These are phyloP conservation scores for Priocnemis perturbator DNA, from an alignment of 2,888 invertebrate genomes.

Conservation along the genomic window DNA sequence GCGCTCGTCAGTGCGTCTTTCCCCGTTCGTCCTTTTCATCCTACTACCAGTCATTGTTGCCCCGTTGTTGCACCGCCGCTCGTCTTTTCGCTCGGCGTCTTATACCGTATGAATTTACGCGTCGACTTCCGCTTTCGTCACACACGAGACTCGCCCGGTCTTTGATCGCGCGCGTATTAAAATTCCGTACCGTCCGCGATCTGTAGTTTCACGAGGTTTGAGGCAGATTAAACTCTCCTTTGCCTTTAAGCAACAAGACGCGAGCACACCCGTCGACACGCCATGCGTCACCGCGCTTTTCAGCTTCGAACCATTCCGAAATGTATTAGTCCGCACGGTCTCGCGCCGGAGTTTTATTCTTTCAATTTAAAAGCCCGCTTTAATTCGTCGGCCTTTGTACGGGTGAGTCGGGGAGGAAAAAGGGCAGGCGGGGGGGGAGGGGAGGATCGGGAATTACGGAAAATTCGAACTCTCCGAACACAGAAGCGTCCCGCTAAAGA, in stretches of 20 bases:
- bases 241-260: neutral
- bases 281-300: neutral
- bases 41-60: constrained; percentile 66
- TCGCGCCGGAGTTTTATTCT: too few species aligned
- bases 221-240: too few species aligned
- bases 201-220: too few species aligned
- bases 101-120: constrained; percentile 40
- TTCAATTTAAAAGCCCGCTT: too few species aligned
- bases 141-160: neutral
- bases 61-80: constrained; percentile 56
- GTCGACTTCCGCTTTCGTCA: constrained; percentile 34
- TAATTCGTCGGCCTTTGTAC: neutral
- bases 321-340: too few species aligned
- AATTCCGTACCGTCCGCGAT: too few species aligned
- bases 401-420: neutral
- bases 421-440: too few species aligned
- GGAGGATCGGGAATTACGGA: too few species aligned
- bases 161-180: too few species aligned
- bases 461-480: too few species aligned
- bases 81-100: constrained; percentile 49
- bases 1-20: constrained; percentile 36
- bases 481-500: too few species aligned
- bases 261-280: neutral
- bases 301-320: too few species aligned
- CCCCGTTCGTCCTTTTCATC: constrained; percentile 57